Evolutionary conservation across 2,113 vertebrate genomes (phyloP).

Genomic region (Bufo gargarizans): DNA sequence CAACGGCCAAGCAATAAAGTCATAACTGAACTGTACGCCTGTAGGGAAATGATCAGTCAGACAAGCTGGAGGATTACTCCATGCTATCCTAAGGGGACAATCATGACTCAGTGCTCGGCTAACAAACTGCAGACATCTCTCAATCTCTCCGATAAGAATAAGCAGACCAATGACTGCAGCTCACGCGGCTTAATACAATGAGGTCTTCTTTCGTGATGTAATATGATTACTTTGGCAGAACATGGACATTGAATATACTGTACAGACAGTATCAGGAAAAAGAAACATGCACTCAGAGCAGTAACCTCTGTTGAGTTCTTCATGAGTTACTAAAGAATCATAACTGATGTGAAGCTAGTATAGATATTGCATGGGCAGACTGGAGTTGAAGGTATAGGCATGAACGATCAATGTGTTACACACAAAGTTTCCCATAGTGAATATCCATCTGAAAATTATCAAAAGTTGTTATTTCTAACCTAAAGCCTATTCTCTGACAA

Average conservation of each 20-base stretch:
- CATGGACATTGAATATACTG: conserved; percentile 16
- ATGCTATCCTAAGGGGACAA: conserved; percentile 1
- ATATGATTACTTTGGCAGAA: conserved; percentile 41
- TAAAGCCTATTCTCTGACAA: too few species aligned
- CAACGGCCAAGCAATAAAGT: conserved; percentile 10
- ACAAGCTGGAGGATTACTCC: conserved; percentile 13
- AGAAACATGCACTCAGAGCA: neutral
- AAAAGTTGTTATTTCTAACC: too few species aligned
- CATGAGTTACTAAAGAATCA: neutral
- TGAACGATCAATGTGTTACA: neutral
- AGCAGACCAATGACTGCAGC: neutral
- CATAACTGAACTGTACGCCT: conserved; percentile 7
- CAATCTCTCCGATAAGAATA: conserved; percentile 18
- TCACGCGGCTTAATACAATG: neutral
- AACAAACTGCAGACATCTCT: conserved; percentile 24
- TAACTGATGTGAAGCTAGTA: neutral
- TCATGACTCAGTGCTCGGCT: neutral
- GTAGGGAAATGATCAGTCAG: neutral
- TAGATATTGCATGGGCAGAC: neutral
- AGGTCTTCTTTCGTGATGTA: conserved; percentile 26
- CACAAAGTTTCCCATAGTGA: neutral
- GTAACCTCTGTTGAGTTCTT: neutral
- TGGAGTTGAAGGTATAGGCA: neutral
- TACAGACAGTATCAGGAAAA: neutral
- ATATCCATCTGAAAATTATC: too few species aligned